Base-by-base conservation (phyloP, 2,113 vertebrate genomes). In the Micronycteris hirsuta region DNA sequence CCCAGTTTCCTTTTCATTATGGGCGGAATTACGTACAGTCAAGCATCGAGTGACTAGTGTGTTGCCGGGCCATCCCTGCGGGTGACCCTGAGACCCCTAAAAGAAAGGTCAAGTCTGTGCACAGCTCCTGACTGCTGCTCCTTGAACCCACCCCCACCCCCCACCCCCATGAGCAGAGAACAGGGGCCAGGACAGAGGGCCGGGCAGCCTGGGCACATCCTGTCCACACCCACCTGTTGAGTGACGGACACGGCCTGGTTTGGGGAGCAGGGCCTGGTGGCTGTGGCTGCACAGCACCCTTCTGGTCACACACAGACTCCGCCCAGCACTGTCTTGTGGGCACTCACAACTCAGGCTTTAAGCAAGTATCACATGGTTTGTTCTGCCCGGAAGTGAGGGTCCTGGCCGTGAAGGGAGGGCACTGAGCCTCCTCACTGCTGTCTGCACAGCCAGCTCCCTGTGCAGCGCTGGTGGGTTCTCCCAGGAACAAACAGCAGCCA, bases 1-100 rank as follows among this genome's bases (percentile, higher is more conserved):
- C 9, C 36, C 31, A 1, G 5, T 31, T n/a, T 15, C 1, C 1
- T 6, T 22, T 41, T 10, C 14, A 2, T 19, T 5, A 13, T 15
- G 41, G 71, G 8, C 0, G 3, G 20, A 41, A 20, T 58, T 2
- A 0, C 8, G 38, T 16, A 4, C 58, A 47, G 14, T 4, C 6
- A 33, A 49, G 63, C 10, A 33, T 61, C 9, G 4, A n/a, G 24
- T 19, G 33, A 14, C 4, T 1, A 3, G 5, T 1, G 19, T 36
- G 63, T 9, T 0, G 8, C 22, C 17, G 5, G 41, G 8, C 58
- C 31, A 7, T 20, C 36, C 36, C 36, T 0, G 0, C 2, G 8
- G 14, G 14, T 3, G n/a, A 41, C 2, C 63, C 15, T 12, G 16
- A 26, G 19, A 17, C 58, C 26, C 52, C 56, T 24, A 56, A 58